Evolutionary conservation across 2,797 vertebrate genomes (phyloP).

Genomic region (Chloroceryle amazona): DNA sequence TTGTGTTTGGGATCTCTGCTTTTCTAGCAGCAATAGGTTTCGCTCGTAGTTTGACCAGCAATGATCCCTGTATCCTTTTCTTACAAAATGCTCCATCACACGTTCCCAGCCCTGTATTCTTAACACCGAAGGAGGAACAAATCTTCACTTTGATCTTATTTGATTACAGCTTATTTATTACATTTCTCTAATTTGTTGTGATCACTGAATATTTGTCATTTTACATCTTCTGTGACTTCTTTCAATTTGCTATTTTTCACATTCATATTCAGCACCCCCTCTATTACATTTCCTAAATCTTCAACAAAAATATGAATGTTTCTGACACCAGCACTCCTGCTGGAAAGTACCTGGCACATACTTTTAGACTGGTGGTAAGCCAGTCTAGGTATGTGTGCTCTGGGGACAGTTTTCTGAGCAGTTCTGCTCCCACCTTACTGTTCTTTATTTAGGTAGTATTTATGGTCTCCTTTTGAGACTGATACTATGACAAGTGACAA

Average conservation of each 20-base stretch:
- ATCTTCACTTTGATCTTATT: not conserved
- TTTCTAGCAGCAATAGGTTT: not conserved
- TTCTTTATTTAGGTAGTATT: constrained; percentile 26
- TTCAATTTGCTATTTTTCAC: not conserved
- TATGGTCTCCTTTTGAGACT: not conserved
- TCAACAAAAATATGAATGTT: not conserved
- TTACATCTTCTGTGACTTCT: not conserved
- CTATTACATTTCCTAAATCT: not conserved
- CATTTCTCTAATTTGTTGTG: not conserved
- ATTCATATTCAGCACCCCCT: not conserved
- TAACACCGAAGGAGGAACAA: not conserved
- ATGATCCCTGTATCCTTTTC: not conserved
- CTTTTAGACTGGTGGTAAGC: not conserved
- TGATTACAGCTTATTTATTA: not conserved
- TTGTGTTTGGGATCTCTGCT: not conserved
- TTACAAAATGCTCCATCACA: not conserved
- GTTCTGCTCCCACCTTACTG: not conserved
- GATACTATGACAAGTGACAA: constrained; percentile 8
- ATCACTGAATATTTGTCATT: not conserved
- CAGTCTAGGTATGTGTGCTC: not conserved
- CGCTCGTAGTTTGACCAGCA: not conserved
- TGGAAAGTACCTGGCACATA: not conserved
- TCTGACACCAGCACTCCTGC: not conserved
- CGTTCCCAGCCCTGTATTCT: not conserved
- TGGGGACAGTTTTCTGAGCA: not conserved